These are phyloP conservation scores for Remorina albescens DNA, from an alignment of 2,797 vertebrate genomes.

Conservation along the genomic window DNA sequence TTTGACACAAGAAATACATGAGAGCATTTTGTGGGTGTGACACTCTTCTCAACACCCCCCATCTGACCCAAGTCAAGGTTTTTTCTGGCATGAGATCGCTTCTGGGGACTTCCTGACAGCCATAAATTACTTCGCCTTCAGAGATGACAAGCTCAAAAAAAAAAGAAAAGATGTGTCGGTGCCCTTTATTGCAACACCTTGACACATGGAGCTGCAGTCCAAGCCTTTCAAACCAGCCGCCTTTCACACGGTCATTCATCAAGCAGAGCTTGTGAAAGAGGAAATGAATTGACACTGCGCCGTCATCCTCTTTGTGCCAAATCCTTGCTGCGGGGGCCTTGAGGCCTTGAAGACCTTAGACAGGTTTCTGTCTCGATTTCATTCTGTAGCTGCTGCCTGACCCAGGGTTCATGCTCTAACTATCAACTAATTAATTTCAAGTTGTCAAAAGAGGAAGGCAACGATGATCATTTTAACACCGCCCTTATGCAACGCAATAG, in stretches of 20 bases:
- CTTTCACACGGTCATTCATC: slow-evolving; percentile 74
- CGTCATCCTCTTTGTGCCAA: slow-evolving; percentile 72
- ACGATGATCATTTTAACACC: too few species aligned
- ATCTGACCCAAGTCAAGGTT: slow-evolving; percentile 46
- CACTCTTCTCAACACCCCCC: slow-evolving; percentile 19
- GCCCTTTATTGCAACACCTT: slow-evolving; percentile 25
- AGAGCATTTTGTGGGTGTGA: slow-evolving; percentile 56
- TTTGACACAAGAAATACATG: slow-evolving; percentile 71
- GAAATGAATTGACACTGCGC: slow-evolving; percentile 69
- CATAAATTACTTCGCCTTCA: slow-evolving; percentile 66
- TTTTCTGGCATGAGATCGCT: slow-evolving; percentile 48
- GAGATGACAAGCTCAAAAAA: slow-evolving; percentile 58
- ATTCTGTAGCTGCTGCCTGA: slow-evolving; percentile 46
- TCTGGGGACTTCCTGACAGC: slow-evolving; percentile 69
- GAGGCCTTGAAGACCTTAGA: slow-evolving; percentile 52
- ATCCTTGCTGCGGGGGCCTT: slow-evolving; percentile 47
- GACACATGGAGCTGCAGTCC: slow-evolving; percentile 22
- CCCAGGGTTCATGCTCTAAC: slow-evolving; percentile 24
- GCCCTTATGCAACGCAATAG: too few species aligned
- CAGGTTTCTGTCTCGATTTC: slow-evolving; percentile 46
- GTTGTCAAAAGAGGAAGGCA: slow-evolving; percentile 13
- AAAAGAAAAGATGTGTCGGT: slow-evolving; percentile 2
- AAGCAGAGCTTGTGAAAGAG: slow-evolving; percentile 60
- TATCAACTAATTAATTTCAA: slow-evolving; percentile 6
- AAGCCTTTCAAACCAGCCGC: slow-evolving; percentile 29